Evolutionary conservation across 2,888 invertebrate genomes (phyloP).

Genomic region (Lottia gigantea): DNA sequence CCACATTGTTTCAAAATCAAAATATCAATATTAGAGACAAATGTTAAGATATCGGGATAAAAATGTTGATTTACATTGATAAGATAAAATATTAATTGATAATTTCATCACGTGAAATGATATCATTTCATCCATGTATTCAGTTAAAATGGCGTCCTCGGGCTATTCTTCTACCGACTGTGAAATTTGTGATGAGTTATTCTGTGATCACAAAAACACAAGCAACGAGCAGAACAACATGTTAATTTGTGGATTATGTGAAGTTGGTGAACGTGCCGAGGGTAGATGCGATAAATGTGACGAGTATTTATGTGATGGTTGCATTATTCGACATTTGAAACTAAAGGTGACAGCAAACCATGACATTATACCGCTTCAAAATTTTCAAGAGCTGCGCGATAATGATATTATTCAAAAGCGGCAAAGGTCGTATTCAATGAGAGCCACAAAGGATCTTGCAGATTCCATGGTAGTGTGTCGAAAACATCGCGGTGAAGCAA

Average conservation of each 20-base stretch:
- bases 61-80: too few species aligned
- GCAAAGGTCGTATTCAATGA: background rate
- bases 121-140: too few species aligned
- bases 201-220: background rate
- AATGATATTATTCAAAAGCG: background rate
- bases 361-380: constrained; percentile 7
- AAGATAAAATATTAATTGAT: too few species aligned
- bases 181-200: background rate
- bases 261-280: constrained; percentile 15
- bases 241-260: constrained; percentile 23
- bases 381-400: background rate
- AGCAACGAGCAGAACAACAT: background rate
- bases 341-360: constrained; percentile 22
- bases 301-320: constrained; percentile 24
- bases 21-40: too few species aligned
- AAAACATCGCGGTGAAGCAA: constrained; percentile 22
- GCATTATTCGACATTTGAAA: constrained; percentile 22
- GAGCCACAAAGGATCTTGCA: background rate
- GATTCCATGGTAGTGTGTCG: constrained; percentile 14
- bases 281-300: constrained; percentile 25
- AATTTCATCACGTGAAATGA: too few species aligned
- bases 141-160: too few species aligned
- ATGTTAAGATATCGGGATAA: too few species aligned
- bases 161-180: background rate
- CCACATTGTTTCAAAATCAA: too few species aligned